Evolutionary conservation across 2,888 invertebrate species (phyloP), one percentile per base, ranked within the genome.

Genomic region (Drosophila sordidula): DNA sequence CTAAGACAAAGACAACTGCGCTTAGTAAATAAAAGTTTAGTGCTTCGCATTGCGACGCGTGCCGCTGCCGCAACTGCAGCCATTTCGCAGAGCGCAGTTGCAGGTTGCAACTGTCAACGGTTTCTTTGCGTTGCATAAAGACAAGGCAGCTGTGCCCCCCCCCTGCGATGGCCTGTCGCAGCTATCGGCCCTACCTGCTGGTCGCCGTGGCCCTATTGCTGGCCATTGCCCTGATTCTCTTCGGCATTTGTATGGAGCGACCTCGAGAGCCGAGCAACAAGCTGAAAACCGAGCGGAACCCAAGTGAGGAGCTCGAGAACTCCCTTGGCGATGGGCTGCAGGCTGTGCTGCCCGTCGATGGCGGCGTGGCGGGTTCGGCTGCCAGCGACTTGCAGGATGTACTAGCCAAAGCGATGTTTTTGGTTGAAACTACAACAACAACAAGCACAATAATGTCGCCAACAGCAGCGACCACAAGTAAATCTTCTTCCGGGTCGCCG

Each of bases 191-290:
- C 65, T 62, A 75, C 46, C 72, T 66, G 16, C 26, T 82, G 12
- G 70, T 75, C 55, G 70, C 77, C 63, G 65, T 65, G 16, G 74
- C 69, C 22, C 49, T 87, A n/a, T 8, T 68, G 39, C 61, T 83
- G 59, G 81, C 90, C 61, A 67, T 75, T 57, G 87, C 72, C 52
- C 76, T 90, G 26, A 89, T 90, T 75, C 78, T 79, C 49, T 86
- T 84, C 63, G 90, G 87, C 69, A 89, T 90, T 74, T 80, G 75
- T 65, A 77, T 80, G 69, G 72, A 84, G 41, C 75, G 74, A 47
- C 50, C 68, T 12, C 47, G 45, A 29, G 50, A 66, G 51, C 68
- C 70, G 5, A 29, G 3, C 44, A 79, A 80, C 34, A 56, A 51
- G 42, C 46, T 80, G 45, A 73, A 69, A 44, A 51, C 68, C 34